Base-by-base conservation (phyloP, 2,797 vertebrate genomes). In the Lacerta agilis region DNA sequence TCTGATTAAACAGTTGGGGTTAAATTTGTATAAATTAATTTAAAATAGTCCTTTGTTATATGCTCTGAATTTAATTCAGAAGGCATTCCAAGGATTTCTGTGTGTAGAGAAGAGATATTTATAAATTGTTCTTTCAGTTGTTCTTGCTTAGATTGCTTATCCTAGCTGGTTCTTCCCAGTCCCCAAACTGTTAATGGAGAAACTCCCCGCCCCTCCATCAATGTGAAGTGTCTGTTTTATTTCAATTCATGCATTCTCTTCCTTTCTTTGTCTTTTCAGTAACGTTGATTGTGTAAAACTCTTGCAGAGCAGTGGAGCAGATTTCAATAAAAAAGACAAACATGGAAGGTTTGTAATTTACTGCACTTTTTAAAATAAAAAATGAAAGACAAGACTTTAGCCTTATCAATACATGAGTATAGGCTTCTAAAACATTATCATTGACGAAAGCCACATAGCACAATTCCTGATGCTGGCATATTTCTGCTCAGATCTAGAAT, bases 241-340 rank as follows among this genome's bases (percentile, higher is more conserved):
- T 94, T 94, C 36, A 20, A 61, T 86, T 95, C 71, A 94, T 75
- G 45, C 58, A 82, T 90, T 90, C 20, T 89, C 89, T 86, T 85
- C 67, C 88, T 87, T 86, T 94, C 33, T 81, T 94, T 97, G 87
- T 96, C 89, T 96, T 96, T 96, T 78, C 96, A 99, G 99, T 82
- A 99, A 99, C 77, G 98, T 99, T 94, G 99, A 99, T 95, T 99
- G 99, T 96, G 98, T 99, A 92, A 98, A 99, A 96, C 94, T 99
- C 96, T 97, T 99, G 82, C 98, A 99, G 95, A 98, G 97, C 97
- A 98, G 98, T 36, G 98, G 98, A 95, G 98, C 98, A 23, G 98
- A 99, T 90, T 98, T 98, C 96, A 99, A 98, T 96, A 97, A 97
- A 96, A 98, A 98, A 93, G 99, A 99, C 95, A 98, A 98, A 89